Evolutionary conservation across 1,140 invertebrate genomes (phyloP).

Genomic region (Cherax destructor): DNA sequence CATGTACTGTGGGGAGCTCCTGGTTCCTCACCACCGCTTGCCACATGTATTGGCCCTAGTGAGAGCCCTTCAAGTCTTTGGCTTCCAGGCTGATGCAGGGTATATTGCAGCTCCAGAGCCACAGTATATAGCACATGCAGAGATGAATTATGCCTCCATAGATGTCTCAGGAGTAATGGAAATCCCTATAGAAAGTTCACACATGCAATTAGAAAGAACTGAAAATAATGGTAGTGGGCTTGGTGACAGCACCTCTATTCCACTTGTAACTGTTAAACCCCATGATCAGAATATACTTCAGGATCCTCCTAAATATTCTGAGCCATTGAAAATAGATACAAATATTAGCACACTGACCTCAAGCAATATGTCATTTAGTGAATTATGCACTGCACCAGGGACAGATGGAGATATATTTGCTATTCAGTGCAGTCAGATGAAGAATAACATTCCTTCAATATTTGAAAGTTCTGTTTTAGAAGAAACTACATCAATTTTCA

Average conservation of each 20-base stretch:
- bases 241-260: slow-evolving; percentile 12
- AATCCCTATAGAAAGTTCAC: slow-evolving; percentile 18
- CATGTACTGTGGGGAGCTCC: slow-evolving; percentile 60
- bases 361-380: slow-evolving; percentile 47
- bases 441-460: slow-evolving; percentile 34
- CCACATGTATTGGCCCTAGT: slow-evolving; percentile 41
- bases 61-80: slow-evolving; percentile 54
- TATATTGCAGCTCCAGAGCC: slow-evolving; percentile 31
- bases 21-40: slow-evolving; percentile 57
- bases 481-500: slow-evolving; percentile 23
- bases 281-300: slow-evolving; percentile 43
- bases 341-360: slow-evolving; percentile 13
- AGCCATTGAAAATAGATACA: slow-evolving; percentile 50
- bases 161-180: slow-evolving; percentile 22
- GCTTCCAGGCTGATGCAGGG: slow-evolving; percentile 42
- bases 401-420: slow-evolving; percentile 46
- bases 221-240: neutral
- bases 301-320: slow-evolving; percentile 57
- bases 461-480: slow-evolving; percentile 54
- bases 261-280: slow-evolving; percentile 36
- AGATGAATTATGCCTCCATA: slow-evolving; percentile 33
- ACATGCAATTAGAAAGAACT: slow-evolving; percentile 24
- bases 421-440: slow-evolving; percentile 31
- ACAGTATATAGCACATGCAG: slow-evolving; percentile 23
- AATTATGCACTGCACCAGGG: slow-evolving; percentile 40